These are phyloP conservation scores for Thera obeliscata DNA, from an alignment of 2,888 invertebrate species.

Conservation along the genomic window DNA sequence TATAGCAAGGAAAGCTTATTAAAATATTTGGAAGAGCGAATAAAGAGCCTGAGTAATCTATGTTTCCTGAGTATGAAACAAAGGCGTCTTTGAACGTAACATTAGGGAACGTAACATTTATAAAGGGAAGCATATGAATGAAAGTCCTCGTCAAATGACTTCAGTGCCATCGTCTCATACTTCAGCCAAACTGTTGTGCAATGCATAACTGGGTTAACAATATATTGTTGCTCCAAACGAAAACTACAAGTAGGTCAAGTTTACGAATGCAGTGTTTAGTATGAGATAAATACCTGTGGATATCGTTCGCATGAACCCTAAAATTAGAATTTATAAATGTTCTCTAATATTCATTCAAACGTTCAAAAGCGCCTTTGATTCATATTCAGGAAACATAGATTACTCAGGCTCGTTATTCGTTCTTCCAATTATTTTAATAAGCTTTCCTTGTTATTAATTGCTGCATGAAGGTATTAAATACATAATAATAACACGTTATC, in stretches of 20 bases:
- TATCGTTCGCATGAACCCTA: not conserved
- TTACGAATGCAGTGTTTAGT: conserved; percentile 43
- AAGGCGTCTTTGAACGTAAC: not conserved
- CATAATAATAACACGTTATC: not conserved
- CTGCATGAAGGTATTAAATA: too few species aligned
- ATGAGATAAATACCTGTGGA: not conserved
- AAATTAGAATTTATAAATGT: conserved; percentile 2
- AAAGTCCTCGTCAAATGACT: conserved; percentile 58
- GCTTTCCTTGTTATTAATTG: too few species aligned
- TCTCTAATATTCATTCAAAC: too few species aligned
- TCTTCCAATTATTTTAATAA: too few species aligned
- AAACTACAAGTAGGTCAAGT: conserved; percentile 69
- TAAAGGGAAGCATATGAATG: conserved; percentile 45
- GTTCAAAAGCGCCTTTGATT: not conserved
- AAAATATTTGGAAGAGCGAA: not conserved
- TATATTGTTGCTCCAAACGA: conserved; percentile 59
- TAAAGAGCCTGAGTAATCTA: not conserved
- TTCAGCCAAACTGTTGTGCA: conserved; percentile 65
- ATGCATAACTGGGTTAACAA: conserved; percentile 68
- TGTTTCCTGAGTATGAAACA: conserved; percentile 1
- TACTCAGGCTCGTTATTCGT: too few species aligned
- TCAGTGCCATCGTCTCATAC: conserved; percentile 46
- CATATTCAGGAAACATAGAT: not conserved
- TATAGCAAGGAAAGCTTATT: not conserved
- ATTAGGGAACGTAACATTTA: not conserved